Conservation (phyloP, 2,797 vertebrate species). For the Falco berigora region DNA sequence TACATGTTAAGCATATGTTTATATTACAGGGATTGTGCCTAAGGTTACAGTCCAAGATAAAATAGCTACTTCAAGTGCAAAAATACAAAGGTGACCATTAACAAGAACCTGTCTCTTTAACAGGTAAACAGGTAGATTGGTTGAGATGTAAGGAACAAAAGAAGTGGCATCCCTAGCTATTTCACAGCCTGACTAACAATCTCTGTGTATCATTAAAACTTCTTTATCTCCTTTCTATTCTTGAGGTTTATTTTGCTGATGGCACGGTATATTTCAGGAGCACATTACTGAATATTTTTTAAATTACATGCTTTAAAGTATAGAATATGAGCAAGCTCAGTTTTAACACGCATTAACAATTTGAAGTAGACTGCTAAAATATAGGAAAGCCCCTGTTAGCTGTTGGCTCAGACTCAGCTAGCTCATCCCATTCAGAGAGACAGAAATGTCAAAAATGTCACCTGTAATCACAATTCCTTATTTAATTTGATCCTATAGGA, state of each 20-base stretch:
- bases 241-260: not conserved
- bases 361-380: not conserved
- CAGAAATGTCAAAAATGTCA: not conserved
- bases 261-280: not conserved
- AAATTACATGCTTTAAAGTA: not conserved
- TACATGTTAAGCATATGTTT: not conserved
- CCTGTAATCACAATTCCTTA: not conserved
- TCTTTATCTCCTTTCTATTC: not conserved
- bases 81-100: not conserved
- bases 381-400: accelerated
- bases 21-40: not conserved
- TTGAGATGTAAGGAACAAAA: not conserved
- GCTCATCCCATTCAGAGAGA: not conserved
- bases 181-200: not conserved
- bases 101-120: not conserved
- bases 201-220: not conserved
- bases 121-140: too few species aligned
- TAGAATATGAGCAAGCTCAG: not conserved
- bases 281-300: not conserved
- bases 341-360: not conserved
- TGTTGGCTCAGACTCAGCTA: not conserved
- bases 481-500: not conserved
- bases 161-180: not conserved
- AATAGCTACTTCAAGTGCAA: not conserved
- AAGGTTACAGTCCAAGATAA: not conserved